Evolutionary conservation across 2,113 vertebrate genomes (phyloP).

Genomic region (Brachyhypopomus gauderio): DNA sequence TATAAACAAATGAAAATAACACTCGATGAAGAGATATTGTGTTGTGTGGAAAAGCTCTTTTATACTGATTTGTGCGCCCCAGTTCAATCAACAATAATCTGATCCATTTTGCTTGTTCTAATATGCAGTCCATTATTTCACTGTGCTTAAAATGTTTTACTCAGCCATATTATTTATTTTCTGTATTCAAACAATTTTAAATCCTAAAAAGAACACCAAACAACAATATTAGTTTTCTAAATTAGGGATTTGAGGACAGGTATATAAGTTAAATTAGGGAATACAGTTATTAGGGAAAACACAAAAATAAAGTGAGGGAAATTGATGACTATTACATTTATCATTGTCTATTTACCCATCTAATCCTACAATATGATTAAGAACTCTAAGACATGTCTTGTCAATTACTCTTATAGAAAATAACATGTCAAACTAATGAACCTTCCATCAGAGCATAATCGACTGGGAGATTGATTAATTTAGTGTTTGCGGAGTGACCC

Average conservation of each 20-base stretch:
- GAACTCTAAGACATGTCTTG: slow-evolving; percentile 25
- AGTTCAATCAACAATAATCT: not conserved
- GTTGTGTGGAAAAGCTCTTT: not conserved
- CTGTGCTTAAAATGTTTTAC: not conserved
- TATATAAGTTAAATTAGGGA: too few species aligned
- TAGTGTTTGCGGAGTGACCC: slow-evolving; percentile 40
- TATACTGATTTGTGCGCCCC: not conserved
- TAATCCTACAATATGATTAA: slow-evolving; percentile 34
- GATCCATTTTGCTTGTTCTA: not conserved
- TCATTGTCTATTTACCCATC: slow-evolving; percentile 27
- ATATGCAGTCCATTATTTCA: not conserved
- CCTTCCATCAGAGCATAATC: slow-evolving; percentile 42
- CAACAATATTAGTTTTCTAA: not conserved
- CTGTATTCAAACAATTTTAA: not conserved
- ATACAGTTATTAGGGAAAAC: not conserved
- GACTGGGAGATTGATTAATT: slow-evolving; percentile 30
- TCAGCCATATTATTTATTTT: not conserved
- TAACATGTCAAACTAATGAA: slow-evolving; percentile 50
- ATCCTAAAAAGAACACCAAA: not conserved
- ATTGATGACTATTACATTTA: slow-evolving; percentile 29
- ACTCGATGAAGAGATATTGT: not conserved
- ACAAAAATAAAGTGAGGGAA: not conserved
- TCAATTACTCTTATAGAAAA: slow-evolving; percentile 41
- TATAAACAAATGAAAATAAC: slow-evolving; percentile 5
- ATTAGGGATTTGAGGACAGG: too few species aligned